Evolutionary conservation across 2,888 invertebrate genomes (phyloP), one percentile per base, ranked within the genome.

Genomic region (Hoplodrina ambigua): DNA sequence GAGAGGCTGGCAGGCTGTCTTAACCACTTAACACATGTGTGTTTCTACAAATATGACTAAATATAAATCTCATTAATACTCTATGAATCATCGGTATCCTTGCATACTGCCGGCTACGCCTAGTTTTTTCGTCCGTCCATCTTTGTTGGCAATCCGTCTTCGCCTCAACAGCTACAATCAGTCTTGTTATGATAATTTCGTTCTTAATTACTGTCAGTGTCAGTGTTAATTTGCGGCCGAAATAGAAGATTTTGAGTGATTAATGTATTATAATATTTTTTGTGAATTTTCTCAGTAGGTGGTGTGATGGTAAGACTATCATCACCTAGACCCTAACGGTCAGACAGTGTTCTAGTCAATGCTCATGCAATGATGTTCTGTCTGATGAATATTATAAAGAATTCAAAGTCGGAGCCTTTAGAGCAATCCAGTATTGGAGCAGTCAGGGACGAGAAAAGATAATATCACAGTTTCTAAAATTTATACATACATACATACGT

Each of bases 161-260:
- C 78, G 33, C 49, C 44, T 2, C 50, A 49, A 68, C 68, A 49
- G 76, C 76, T 20, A 33, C 37, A 68, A 68, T 72, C 69, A 69
- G 69, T 86, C 85, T 56, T 77, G 85, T 86, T 90, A 89, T 88
- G 88, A 78, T 90, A 89, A 89, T 88, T 85, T 80, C 65, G 85
- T 78, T 80, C 82, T 80, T 87, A 88, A 90, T 88, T 86, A 86
- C 71, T 64, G 57, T 65, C 46, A 46, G 46, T 17, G 46, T 46
- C 59, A 54, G 60, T 65, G 69, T 56, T 77, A 65, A 69, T 79
- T 67, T n/a, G 59, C 59, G 61, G 46, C 54, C 55, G 55, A 72
- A 78, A 63, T 63, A 72, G 33, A 78, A 17, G 60, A n/a, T 53
- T 19, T 52, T 56, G 46, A 59, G 8, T 78, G 75, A 78, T 75